Base-by-base conservation (phyloP, 2,797 vertebrate species). In the Acrossocheilus wenchowensis region DNA sequence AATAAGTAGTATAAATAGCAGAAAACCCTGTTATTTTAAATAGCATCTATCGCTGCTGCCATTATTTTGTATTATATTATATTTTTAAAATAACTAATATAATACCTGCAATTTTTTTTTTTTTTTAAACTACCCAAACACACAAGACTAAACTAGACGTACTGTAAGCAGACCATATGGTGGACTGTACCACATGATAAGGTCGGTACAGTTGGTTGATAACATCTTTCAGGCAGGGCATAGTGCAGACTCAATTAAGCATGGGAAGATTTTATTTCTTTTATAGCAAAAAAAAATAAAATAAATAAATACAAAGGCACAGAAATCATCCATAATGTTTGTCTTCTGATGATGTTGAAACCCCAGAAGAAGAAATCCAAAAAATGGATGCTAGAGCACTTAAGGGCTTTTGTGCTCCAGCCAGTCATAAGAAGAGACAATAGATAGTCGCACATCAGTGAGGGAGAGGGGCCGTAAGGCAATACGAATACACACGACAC, bases 351-450 rank as follows among this genome's bases (percentile, higher is more conserved):
- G 34, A 57, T n/a, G 34, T 41, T 78, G 12, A 78, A 78, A 60
- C 52, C 75, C 54, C 34, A 79, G 8, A 62, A 79, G 5, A 62
- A 43, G n/a, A 64, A 64, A 79, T 45, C 21, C 77, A 43, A 79
- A 78, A 79, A 64, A 43, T 43, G 52, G 36, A 78, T 60, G 54
- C 57, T 62, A 26, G 57, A 60, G 69, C 75, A 83, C 82, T 83
- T 88, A 81, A 79, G 87, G 80, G 34, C 77, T 23, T 19, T 43
- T 36, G 66, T 74, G 68, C 82, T 62, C 62, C 75, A 75, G 83
- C 72, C 79, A 62, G 68, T 41, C 41, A 45, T n/a, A 68, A 19
- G 52, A 71, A 30, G 54, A 83, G 78, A 78, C 77, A 73, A 54
- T 62, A 62, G 54, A 86, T 17, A 82, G 77, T 86, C 68, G 2